Evolutionary conservation across 2,888 invertebrate genomes (phyloP), one percentile per base, ranked within the genome.

Genomic region (Ophioninae sp.): DNA sequence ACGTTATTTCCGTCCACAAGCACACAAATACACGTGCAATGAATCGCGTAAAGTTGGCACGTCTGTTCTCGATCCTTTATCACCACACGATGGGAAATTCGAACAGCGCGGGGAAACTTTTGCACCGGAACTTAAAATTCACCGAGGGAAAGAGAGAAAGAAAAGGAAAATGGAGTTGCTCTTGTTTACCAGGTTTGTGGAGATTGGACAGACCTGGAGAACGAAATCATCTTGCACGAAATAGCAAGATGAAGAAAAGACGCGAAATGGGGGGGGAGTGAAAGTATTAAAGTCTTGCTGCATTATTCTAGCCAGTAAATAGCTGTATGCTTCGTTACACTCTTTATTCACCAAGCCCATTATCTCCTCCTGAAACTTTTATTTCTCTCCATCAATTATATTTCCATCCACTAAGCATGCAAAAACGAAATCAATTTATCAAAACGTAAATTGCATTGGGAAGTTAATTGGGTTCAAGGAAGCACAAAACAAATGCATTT

Each of bases 131-230:
- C 81, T 81, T 72, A 59, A 67, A 77, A 61, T 67, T 58, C 20
- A 20, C 13, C 2, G 51, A 17, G 51, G 6, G 51, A 10, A 13
- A 41, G 44, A 44, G 44, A 44, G 44, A 9, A 17, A n/a, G 58
- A 44, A 61, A 80, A 56, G 13, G 41, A 72, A 30, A 56, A 58
- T 13, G 59, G 77, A 61, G 72, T 58, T 73, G 68, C 82, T 77
- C 68, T 82, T 82, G 82, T 82, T 82, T 82, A 78, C 82, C 82
- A 56, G 68, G 72, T 61, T 61, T 51, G 63, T 13, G 51, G 68
- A 73, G 59, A 82, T 78, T 67, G 56, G 78, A 77, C 61, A 56
- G 61, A 69, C 58, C 39, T 17, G 41, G 61, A 78, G 78, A 69
- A 61, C 13, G 69, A 69, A n/a, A n/a, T n/a, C n/a, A n/a, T n/a